Base-by-base conservation (phyloP, 2,888 invertebrate species). In the Cistogaster globosa region DNA sequence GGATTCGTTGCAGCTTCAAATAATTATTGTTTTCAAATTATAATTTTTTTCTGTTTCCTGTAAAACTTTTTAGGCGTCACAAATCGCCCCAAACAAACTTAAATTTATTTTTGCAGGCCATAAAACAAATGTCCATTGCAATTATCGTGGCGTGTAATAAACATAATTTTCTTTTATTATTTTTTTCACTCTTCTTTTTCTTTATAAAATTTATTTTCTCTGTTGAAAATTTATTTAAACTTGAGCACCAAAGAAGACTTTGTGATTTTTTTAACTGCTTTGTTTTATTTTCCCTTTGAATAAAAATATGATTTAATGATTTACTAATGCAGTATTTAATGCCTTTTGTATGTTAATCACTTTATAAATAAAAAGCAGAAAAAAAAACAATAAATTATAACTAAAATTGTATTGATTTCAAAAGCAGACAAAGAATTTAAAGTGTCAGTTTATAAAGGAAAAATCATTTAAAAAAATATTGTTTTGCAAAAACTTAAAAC, bases 311-410 rank as follows among this genome's bases (percentile, higher is more conserved):
- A 85, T 82, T 85, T 85, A 85, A 85, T 85, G 85, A 85, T 82
- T 85, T 85, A 82, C 85, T 81, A 85, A 85, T 82, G 85, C 85
- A 85, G 85, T 82, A 82, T 74, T 82, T 85, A 85, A 85, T 85
- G 85, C 78, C 85, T 82, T 85, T 85, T 85, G 81, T 85, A 85
- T 85, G 85, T 85, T 82, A 85, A 85, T 82, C 81, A 78, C 51
- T 78, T 32, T 71, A 12, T 38, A 32, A 36, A n/a, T 26, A 48
- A 26, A 53, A 53, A 53, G 14, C 9, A 18, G 20, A 26, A 42
- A 42, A 62, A 38, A 53, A 0, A 18, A 71, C 12, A 71, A 79
- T 80, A 75, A 75, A 81, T 81, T 81, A 62, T 36, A 32, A 62
- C n/a, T 22, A 55, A 48, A 75, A 36, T 76, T 69, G 36, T 69